phyloP scores from a whole-genome alignment of 2,113 vertebrate species.

The Leptodactylus fuscus region DNA sequence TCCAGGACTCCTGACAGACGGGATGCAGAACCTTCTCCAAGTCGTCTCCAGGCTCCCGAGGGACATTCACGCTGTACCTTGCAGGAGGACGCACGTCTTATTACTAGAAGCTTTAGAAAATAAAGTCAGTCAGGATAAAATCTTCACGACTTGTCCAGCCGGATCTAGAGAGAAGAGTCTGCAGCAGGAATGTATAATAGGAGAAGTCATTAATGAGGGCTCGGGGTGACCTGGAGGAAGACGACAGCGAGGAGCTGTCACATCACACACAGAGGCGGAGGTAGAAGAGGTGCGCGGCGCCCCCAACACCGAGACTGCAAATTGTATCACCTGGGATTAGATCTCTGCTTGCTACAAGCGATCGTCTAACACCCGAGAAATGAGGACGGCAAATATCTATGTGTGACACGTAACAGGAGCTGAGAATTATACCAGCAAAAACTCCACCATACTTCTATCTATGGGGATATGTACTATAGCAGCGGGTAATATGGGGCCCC shows the following conservation, averaged over 20 bases:
- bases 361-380: too few relatives aligned
- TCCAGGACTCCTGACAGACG: slow-evolving; percentile 42
- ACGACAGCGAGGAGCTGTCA: not conserved
- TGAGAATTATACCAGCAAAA: too few relatives aligned
- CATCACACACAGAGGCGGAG: not conserved
- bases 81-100: not conserved
- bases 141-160: not conserved
- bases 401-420: too few relatives aligned
- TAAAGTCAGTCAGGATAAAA: slow-evolving; percentile 16
- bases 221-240: not conserved
- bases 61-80: not conserved
- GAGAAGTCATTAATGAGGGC: slow-evolving; percentile 13
- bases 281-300: not conserved
- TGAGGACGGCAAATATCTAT: too few relatives aligned
- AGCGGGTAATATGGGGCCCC: too few relatives aligned
- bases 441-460: too few relatives aligned
- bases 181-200: slow-evolving; percentile 14
- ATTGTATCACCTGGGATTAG: not conserved
- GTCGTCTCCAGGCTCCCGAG: not conserved
- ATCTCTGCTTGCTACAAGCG: not conserved
- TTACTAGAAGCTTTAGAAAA: not conserved
- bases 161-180: not conserved
- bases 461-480: too few relatives aligned
- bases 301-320: not conserved
- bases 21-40: slow-evolving; percentile 11